Percentiles rank a stretch among this genome's conserved stretches.
Evolutionary conservation across 1,140 invertebrate species (phyloP).

Genomic region (Aricia agestis): DNA sequence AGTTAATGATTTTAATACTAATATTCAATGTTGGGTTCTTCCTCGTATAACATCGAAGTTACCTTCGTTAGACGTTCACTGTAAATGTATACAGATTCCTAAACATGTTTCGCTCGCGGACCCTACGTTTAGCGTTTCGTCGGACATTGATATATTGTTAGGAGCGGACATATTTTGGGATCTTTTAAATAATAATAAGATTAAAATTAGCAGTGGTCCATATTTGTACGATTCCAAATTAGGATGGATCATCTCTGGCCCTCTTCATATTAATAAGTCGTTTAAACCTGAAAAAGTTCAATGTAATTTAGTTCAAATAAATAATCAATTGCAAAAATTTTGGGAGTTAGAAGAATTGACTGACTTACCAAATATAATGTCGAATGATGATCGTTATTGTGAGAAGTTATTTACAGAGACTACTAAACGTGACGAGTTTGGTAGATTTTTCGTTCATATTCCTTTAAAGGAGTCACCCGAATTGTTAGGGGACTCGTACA

Average conservation of each 20-base stretch:
- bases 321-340: conserved; percentile 27
- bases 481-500: conserved; percentile 31
- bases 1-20: conserved; percentile 19
- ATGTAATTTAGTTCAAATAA: conserved; percentile 29
- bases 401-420: conserved; percentile 32
- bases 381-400: conserved; percentile 28
- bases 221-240: conserved; percentile 36
- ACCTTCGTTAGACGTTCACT: background rate
- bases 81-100: conserved; percentile 14
- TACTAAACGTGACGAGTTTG: conserved; percentile 28
- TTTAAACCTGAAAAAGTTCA: conserved; percentile 14
- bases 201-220: conserved; percentile 26
- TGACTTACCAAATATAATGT: conserved; percentile 20
- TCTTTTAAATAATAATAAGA: conserved; percentile 28
- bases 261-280: conserved; percentile 3
- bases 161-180: conserved; percentile 39
- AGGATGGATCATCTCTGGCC: conserved; percentile 37
- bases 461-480: conserved; percentile 31
- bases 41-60: conserved; percentile 13
- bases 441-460: conserved; percentile 33
- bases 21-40: conserved; percentile 25
- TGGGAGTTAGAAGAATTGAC: conserved; percentile 24
- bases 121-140: conserved; percentile 25
- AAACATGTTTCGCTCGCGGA: conserved; percentile 25
- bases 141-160: conserved; percentile 33